Evolutionary conservation across 2,888 invertebrate species (phyloP), one percentile per base, ranked within the genome.

Genomic region (Megastigmus dorsalis): DNA sequence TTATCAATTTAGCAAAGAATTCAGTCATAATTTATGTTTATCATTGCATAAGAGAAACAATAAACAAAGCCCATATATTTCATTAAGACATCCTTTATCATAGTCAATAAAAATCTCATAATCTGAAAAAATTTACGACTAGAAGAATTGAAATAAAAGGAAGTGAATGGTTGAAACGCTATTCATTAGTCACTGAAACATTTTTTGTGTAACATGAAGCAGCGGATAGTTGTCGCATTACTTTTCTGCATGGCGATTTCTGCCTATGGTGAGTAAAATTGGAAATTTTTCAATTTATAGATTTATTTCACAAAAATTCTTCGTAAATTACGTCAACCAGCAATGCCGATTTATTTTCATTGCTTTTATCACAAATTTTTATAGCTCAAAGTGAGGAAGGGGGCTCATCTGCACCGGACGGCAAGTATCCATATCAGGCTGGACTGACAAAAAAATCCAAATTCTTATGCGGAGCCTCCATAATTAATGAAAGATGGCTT

Each of bases 401-500:
- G 1, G 57, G 68, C 0, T 30, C 55, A 3, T 7, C 15, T 13
- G 74, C 74, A n/a, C 69, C 59, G 15, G 43, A 41, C 20, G 52
- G 43, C 52, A 15, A 41, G 9, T 74, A 74, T 28, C 57, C 41
- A 10, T 74, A 74, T 48, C 63, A 65, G 13, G 69, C 63, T 5
- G 74, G 57, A 1, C 28, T 69, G 1, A 33, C 3, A 26, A 10
- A 13, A 2, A 50, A 45, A 10, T 15, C n/a, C 28, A 23, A 33
- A 28, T 69, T 65, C 43, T 1, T 62, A 0, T 69, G 74, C 59
- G 74, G 57, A 4, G 69, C 69, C 10, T 74, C 74, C 33, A 36
- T 74, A 43, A 63, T 74, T 36, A 65, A 48, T 13, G 41, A 63
- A 7, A 43, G 33, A 20, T 69, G 65, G 57, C 52, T 69, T 3